Percentiles rank a stretch among this genome's conserved stretches.
Evolutionary conservation across 2,888 invertebrate genomes (phyloP).

Genomic region (Deilephila porcellus): DNA sequence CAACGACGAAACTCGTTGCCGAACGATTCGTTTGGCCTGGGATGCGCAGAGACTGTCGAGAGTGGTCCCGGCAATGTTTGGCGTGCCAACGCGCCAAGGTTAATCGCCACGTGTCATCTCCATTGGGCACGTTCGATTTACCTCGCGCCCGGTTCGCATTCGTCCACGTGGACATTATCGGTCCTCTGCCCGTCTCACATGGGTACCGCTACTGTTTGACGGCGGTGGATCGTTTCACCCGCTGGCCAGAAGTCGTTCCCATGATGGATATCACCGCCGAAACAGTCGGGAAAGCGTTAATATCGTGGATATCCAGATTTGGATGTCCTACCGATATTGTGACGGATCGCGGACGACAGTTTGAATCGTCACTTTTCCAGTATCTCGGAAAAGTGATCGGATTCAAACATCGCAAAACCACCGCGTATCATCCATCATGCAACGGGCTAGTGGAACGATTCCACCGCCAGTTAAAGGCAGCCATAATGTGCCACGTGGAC

Average conservation of each 20-base stretch:
- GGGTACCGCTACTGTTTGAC: conserved; percentile 43
- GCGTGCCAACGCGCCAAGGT: conserved; percentile 5
- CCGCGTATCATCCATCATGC: conserved; percentile 37
- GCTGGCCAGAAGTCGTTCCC: conserved; percentile 45
- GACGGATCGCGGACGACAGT: conserved; percentile 60
- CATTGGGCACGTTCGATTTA: neutral
- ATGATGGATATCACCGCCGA: conserved; percentile 57
- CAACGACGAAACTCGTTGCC: conserved; percentile 36
- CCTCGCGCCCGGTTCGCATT: conserved; percentile 32
- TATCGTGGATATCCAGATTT: conserved; percentile 45
- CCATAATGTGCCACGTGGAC: conserved; percentile 34
- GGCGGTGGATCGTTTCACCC: conserved; percentile 42
- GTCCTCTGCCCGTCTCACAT: conserved; percentile 35
- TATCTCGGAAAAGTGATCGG: conserved; percentile 28
- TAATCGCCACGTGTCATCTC: conserved; percentile 27
- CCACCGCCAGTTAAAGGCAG: conserved; percentile 37
- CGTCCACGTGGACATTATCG: conserved; percentile 41
- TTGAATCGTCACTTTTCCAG: conserved; percentile 40
- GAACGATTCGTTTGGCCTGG: conserved; percentile 41
- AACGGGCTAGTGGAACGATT: conserved; percentile 39
- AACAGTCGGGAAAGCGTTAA: conserved; percentile 55
- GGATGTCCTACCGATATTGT: conserved; percentile 50
- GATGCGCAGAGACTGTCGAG: conserved; percentile 31
- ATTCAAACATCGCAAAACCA: conserved; percentile 32
- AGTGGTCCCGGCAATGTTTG: neutral